Conservation (phyloP, 2,113 vertebrate species). For the Laterallus jamaicensis region DNA sequence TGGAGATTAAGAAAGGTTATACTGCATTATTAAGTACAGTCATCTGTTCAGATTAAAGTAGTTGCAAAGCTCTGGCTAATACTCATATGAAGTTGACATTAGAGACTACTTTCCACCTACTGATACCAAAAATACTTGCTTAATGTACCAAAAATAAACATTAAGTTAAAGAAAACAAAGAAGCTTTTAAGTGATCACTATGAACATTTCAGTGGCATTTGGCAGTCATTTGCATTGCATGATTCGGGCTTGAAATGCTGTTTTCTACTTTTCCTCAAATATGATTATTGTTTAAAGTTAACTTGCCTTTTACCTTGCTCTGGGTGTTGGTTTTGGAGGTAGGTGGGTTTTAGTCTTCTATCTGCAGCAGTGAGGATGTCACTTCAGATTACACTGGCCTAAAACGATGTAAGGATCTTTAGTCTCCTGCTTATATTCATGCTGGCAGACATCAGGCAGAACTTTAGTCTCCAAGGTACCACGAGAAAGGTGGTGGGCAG, state of each 20-base stretch:
- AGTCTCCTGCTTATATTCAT: neutral
- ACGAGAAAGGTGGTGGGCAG: neutral
- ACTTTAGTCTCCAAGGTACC: neutral
- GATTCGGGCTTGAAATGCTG: neutral
- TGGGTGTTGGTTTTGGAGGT: neutral
- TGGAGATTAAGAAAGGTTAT: neutral
- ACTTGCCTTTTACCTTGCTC: neutral
- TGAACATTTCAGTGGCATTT: neutral
- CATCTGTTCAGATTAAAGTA: neutral
- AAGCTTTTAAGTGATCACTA: neutral
- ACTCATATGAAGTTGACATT: neutral
- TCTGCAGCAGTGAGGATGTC: neutral
- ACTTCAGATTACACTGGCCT: neutral
- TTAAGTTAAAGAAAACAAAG: constrained; percentile 3
- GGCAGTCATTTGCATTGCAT: neutral
- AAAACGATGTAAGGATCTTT: neutral
- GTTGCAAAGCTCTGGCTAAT: neutral
- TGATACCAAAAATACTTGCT: neutral
- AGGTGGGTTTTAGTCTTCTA: neutral
- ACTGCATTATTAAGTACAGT: neutral
- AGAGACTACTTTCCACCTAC: neutral
- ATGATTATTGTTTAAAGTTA: neutral
- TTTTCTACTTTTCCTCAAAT: neutral
- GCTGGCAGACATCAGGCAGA: neutral
- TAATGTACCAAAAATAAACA: neutral